Conservation (phyloP, 2,888 invertebrate species). For the Eupithecia vulgata region DNA sequence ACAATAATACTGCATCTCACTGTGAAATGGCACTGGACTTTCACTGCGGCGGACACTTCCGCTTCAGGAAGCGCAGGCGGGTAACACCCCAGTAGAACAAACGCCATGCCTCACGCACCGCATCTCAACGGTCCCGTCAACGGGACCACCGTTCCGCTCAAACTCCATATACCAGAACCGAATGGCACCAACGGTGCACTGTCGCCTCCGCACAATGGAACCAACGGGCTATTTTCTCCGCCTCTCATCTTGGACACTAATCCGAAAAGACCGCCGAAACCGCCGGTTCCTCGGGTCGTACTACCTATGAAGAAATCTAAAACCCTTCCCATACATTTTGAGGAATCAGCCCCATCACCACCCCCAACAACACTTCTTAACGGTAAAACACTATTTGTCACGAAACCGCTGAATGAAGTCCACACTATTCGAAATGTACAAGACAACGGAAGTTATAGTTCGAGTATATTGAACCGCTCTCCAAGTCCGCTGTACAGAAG, state of each 20-base stretch:
- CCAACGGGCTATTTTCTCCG: conserved; percentile 71
- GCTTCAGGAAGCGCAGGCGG: conserved; percentile 75
- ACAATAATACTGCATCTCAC: conserved; percentile 72
- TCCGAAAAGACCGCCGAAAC: conserved; percentile 76
- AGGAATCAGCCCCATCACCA: conserved; percentile 70
- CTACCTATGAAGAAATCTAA: conserved; percentile 77
- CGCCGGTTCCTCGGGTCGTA: conserved; percentile 68
- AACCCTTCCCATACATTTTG: conserved; percentile 77
- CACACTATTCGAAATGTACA: conserved; percentile 63
- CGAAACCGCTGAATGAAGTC: conserved; percentile 76
- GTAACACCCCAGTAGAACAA: conserved; percentile 49
- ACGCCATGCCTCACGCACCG: conserved; percentile 67
- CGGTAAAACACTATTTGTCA: conserved; percentile 71
- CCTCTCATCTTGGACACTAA: conserved; percentile 71
- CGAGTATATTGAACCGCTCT: conserved; percentile 60
- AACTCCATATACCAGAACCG: conserved; percentile 70
- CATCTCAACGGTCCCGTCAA: conserved; percentile 52
- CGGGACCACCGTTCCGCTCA: conserved; percentile 57
- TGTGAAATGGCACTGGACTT: conserved; percentile 81
- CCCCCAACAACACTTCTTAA: conserved; percentile 60
- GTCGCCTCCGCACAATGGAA: conserved; percentile 47
- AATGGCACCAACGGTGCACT: conserved; percentile 50
- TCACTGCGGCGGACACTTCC: conserved; percentile 75
- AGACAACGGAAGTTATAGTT: conserved; percentile 61
- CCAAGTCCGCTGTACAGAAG: conserved; percentile 73